Percentiles rank a stretch among this genome's conserved stretches.
Conservation (phyloP, 2,888 invertebrate genomes). For the Pollenia griseotomentosa region DNA sequence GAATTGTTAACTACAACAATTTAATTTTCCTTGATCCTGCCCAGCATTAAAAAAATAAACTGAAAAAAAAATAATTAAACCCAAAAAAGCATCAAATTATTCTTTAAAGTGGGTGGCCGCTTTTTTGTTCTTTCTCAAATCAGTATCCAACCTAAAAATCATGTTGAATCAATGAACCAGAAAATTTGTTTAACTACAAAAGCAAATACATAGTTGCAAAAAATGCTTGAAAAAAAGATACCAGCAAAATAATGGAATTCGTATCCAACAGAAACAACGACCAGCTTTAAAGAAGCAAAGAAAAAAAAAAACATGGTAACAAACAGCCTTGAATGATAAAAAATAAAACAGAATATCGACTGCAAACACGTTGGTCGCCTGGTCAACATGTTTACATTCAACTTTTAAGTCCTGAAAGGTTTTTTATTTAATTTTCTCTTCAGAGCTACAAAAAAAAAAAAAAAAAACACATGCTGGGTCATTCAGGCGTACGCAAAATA, state of each 20-base stretch:
- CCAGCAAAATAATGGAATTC: neutral
- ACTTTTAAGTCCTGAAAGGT: conserved; percentile 39
- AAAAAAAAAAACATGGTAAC: neutral
- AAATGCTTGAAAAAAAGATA: conserved; percentile 5
- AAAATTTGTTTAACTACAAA: conserved; percentile 63
- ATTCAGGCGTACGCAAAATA: conserved; percentile 57
- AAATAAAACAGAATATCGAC: neutral
- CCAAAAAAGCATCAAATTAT: neutral
- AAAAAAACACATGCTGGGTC: conserved; percentile 62
- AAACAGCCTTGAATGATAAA: conserved; percentile 58
- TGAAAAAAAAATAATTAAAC: neutral
- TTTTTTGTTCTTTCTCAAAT: conserved; percentile 1
- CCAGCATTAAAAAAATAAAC: neutral
- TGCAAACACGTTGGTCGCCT: conserved; percentile 46
- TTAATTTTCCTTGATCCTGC: conserved; percentile 1
- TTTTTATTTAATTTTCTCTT: conserved; percentile 14
- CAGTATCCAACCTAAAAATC: conserved; percentile 36
- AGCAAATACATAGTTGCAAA: conserved; percentile 39
- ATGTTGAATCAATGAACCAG: conserved; percentile 65
- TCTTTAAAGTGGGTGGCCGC: conserved; percentile 35
- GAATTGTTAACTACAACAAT: conserved; percentile 39
- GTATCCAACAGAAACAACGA: conserved; percentile 5
- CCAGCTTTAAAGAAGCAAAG: conserved; percentile 2
- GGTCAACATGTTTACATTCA: conserved; percentile 57
- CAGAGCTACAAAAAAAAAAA: neutral